Percentiles rank a stretch among this genome's conserved stretches.
Conservation (phyloP, 92 coral and sea anemone genomes). For the Epizoanthus fatuus region DNA sequence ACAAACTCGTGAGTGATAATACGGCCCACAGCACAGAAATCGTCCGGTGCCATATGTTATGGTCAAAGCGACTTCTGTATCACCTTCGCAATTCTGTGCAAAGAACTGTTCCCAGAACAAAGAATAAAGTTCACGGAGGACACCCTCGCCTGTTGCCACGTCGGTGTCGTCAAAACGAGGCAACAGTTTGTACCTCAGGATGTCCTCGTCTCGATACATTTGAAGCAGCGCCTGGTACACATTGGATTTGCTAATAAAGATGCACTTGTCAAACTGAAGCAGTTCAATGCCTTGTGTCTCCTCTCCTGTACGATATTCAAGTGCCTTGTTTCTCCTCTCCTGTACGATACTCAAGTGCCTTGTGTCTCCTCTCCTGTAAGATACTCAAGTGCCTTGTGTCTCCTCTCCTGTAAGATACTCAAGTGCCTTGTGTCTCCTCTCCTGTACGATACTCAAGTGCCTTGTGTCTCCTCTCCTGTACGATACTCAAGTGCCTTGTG, state of each 20-base stretch:
- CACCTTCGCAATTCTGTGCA: slow-evolving; percentile 36
- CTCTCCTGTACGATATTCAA: slow-evolving; percentile 1
- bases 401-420: too few species aligned
- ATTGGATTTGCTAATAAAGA: slow-evolving; percentile 1
- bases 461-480: neutral
- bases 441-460: neutral
- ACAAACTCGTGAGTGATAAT: slow-evolving; percentile 39
- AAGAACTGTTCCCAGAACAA: slow-evolving; percentile 44
- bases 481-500: slow-evolving; percentile 1
- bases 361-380: slow-evolving; percentile 7
- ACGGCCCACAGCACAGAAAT: slow-evolving; percentile 31
- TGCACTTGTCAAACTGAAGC: slow-evolving; percentile 11
- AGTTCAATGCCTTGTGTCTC: slow-evolving; percentile 1
- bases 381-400: neutral
- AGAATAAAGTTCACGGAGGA: slow-evolving; percentile 40
- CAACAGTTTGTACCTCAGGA: neutral
- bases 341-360: too few species aligned
- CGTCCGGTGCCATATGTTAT: slow-evolving; percentile 26
- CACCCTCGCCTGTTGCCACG: slow-evolving; percentile 29
- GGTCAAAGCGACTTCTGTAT: slow-evolving; percentile 29
- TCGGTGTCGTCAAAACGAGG: neutral
- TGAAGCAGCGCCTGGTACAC: neutral
- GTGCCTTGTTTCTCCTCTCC: too few species aligned
- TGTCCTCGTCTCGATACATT: neutral
- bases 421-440: slow-evolving; percentile 3